Percentiles rank a stretch among this genome's conserved stretches.
phyloP scores from a whole-genome alignment of 2,113 vertebrate species.

The Perccottus glenii region DNA sequence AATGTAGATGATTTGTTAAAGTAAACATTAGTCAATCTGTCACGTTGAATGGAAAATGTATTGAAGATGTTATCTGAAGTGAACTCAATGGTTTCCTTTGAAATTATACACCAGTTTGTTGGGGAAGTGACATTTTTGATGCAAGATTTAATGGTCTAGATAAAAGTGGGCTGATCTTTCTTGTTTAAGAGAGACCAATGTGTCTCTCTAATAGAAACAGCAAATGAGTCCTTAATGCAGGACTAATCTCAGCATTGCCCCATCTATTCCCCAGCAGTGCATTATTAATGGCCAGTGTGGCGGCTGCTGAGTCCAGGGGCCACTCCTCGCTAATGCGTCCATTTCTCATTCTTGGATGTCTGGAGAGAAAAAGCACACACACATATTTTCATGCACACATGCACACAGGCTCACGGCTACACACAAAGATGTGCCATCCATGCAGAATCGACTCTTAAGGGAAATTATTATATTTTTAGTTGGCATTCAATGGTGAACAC shows the following conservation, averaged over 20 bases:
- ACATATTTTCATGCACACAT: conserved; percentile 3
- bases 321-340: conserved; percentile 67
- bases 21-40: too few relatives aligned
- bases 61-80: too few relatives aligned
- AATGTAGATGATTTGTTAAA: too few relatives aligned
- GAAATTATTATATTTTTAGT: conserved; percentile 55
- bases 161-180: conserved; percentile 61
- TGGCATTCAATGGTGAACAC: conserved; percentile 40
- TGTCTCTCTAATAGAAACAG: conserved; percentile 65
- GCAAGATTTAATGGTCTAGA: conserved; percentile 48
- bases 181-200: conserved; percentile 60
- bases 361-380: conserved; percentile 40
- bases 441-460: conserved; percentile 41
- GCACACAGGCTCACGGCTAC: conserved; percentile 1
- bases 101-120: conserved; percentile 13
- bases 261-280: conserved; percentile 63
- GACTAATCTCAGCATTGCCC: conserved; percentile 66
- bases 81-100: too few relatives aligned
- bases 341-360: conserved; percentile 73
- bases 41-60: too few relatives aligned
- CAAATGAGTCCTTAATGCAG: conserved; percentile 68
- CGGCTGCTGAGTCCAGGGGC: conserved; percentile 62
- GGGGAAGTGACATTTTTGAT: conserved; percentile 37
- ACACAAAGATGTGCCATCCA: conserved; percentile 29
- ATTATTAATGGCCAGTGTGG: conserved; percentile 73